Evolutionary conservation across 2,797 vertebrate genomes (phyloP).

Genomic region (Picus viridis): DNA sequence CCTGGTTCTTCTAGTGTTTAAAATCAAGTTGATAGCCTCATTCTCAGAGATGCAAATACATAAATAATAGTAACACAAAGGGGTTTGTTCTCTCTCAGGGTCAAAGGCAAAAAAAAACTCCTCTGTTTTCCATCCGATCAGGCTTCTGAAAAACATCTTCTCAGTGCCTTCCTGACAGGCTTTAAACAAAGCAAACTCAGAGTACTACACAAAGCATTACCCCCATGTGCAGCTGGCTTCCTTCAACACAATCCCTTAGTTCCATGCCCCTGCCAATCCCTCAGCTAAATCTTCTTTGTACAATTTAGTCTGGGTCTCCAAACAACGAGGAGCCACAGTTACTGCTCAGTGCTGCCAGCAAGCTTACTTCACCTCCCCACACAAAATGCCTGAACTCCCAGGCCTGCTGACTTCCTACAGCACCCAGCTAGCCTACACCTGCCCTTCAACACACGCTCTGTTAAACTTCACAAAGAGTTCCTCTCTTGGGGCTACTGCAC

Average conservation of each 20-base stretch:
- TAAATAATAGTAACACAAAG: slow-evolving; percentile 10
- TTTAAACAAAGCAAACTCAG: neutral
- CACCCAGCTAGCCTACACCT: neutral
- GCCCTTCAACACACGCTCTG: neutral
- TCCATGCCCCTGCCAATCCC: neutral
- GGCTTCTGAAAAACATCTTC: neutral
- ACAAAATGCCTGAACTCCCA: neutral
- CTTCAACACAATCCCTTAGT: neutral
- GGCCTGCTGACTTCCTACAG: neutral
- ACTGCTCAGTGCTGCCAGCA: neutral
- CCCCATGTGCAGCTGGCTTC: accelerated
- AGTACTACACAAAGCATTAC: neutral
- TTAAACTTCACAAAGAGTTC: neutral
- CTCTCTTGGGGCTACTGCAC: neutral
- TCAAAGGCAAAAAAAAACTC: neutral
- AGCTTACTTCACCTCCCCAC: neutral
- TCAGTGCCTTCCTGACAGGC: neutral
- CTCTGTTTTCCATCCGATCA: neutral
- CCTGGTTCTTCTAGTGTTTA: neutral
- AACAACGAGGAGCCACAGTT: neutral
- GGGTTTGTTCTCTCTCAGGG: neutral
- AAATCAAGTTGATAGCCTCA: neutral
- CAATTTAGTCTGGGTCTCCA: neutral
- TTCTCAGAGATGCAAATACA: neutral
- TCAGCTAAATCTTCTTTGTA: neutral